Conservation (phyloP, 1,140 invertebrate genomes). For the Lanistes nyassanus region DNA sequence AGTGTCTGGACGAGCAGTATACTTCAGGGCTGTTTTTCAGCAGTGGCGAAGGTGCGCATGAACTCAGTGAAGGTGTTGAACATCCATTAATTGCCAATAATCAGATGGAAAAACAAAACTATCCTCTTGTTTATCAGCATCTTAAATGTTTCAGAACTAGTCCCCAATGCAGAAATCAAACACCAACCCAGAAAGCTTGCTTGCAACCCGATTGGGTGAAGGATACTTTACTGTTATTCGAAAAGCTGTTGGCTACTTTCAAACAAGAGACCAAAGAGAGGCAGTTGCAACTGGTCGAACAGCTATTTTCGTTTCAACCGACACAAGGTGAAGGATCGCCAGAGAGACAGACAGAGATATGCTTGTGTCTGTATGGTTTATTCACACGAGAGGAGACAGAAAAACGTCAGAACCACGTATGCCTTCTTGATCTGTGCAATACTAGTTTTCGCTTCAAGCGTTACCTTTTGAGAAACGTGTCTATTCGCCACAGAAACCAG, state of each 20-base stretch:
- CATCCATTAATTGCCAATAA: too few relatives aligned
- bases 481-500: too few relatives aligned
- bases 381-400: slow-evolving; percentile 30
- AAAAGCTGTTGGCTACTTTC: not conserved
- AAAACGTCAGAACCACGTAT: slow-evolving; percentile 30
- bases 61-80: too few relatives aligned
- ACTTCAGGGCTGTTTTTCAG: too few relatives aligned
- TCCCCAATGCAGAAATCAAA: too few relatives aligned
- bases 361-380: slow-evolving; percentile 25
- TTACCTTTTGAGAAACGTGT: slow-evolving; percentile 31
- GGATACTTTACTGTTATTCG: slow-evolving; percentile 1
- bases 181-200: not conserved
- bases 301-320: not conserved
- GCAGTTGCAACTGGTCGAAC: not conserved
- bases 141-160: too few relatives aligned
- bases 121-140: too few relatives aligned
- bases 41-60: too few relatives aligned
- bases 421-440: slow-evolving; percentile 25
- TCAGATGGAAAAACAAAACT: too few relatives aligned
- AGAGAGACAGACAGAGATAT: not conserved
- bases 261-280: not conserved
- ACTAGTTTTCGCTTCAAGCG: slow-evolving; percentile 27
- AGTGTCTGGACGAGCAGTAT: not conserved
- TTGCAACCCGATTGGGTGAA: not conserved
- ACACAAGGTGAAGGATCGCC: not conserved